Base-by-base conservation (phyloP, 2,797 vertebrate genomes). In the Eurystomus glaucurus region DNA sequence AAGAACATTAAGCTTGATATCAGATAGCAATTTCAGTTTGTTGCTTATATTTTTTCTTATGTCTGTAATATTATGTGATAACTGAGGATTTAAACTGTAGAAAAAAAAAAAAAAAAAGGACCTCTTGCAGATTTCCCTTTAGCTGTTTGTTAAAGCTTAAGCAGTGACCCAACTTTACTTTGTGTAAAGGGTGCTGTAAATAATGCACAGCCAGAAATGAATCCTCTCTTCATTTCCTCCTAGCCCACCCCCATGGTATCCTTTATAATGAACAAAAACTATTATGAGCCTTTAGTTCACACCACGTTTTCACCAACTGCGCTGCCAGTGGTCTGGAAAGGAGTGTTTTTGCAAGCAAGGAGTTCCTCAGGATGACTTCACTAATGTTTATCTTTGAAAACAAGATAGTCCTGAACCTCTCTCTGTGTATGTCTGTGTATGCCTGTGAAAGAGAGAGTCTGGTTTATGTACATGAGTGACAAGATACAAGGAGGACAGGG, bases 141-240 rank as follows among this genome's bases (percentile, higher is more conserved):
- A 95, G 70, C 85, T 91, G 66, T 54, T 94, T 85, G 25, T 80
- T 84, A 95, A 95, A 82, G 78, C 89, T 92, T 89, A 92, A 92
- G 37, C 90, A 87, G 69, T 62, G 77, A 82, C 90, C 84, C 92
- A 98, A 98, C 97, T 98, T 97, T 92, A 90, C 90, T 97, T 88
- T 76, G 79, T 89, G 70, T 74, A 91, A 96, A 97, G 79, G 89
- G 52, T 48, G 17, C 62, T 94, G 55, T 93, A 94, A 96, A 97
- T 96, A 91, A 95, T 92, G 52, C 85, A 88, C 37, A 46, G 23
- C 65, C 58, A 95, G 43, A 95, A 95, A 91, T 50, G 52, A 85
- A 76, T 65, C 10, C 29, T 72, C n/a, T 94, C 33, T 90, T 90
- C 39, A 14, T 86, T 85, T 83, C 45, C 55, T 86, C 8, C 9